A percentile compares a stretch with the other conserved stretches of the same genome.
phyloP scores from a whole-genome alignment of 1,140 invertebrate species.

The Lethrus apterus region DNA sequence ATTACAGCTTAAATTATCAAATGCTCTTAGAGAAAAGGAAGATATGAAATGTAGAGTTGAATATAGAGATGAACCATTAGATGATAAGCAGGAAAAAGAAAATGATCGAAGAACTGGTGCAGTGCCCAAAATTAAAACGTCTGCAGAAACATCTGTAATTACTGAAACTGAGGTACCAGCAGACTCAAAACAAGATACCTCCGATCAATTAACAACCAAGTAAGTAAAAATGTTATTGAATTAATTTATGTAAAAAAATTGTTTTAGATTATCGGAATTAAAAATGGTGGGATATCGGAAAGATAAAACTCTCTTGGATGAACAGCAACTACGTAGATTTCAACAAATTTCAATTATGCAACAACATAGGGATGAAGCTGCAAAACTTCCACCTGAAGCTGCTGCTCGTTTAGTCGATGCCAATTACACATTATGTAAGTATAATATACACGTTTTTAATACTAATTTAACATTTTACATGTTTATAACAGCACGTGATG shows the following conservation, averaged over 20 bases:
- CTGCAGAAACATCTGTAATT: conserved; percentile 21
- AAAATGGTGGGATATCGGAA: conserved; percentile 62
- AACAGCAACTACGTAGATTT: conserved; percentile 61
- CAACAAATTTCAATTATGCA: conserved; percentile 66
- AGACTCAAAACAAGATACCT: conserved; percentile 32
- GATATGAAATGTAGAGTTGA: conserved; percentile 44
- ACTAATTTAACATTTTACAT: not conserved
- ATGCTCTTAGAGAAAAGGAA: conserved; percentile 66
- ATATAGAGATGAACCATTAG: conserved; percentile 6
- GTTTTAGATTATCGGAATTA: conserved; percentile 59
- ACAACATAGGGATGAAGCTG: conserved; percentile 54
- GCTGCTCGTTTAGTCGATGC: conserved; percentile 58
- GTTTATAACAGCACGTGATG: conserved; percentile 58
- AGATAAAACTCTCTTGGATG: conserved; percentile 64
- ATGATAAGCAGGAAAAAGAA: not conserved
- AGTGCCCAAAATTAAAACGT: conserved; percentile 22
- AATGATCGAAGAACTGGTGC: not conserved
- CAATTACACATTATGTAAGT: conserved; percentile 65
- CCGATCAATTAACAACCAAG: conserved; percentile 28
- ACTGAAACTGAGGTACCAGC: conserved; percentile 28
- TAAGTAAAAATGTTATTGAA: conserved; percentile 1
- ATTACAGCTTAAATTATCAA: conserved; percentile 71
- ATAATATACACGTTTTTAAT: not conserved
- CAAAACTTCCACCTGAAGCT: conserved; percentile 57
- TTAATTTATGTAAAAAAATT: conserved; percentile 15